These are phyloP conservation scores for Nibea albiflora DNA, from an alignment of 2,113 vertebrate genomes.

Conservation along the genomic window DNA sequence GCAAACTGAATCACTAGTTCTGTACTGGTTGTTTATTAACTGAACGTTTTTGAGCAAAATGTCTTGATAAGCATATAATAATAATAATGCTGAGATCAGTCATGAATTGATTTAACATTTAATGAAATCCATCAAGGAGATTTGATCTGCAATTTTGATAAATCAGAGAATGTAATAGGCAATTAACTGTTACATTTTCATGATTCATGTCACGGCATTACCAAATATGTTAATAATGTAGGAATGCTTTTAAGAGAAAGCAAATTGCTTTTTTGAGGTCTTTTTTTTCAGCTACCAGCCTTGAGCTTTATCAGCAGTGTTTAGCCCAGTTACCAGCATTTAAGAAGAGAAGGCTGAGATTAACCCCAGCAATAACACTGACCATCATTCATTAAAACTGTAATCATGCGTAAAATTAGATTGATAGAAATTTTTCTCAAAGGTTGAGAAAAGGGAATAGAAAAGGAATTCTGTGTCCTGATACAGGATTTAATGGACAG, in stretches of 20 bases:
- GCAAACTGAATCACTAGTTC: not conserved
- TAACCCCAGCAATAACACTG: constrained; percentile 88
- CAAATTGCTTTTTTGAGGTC: constrained; percentile 63
- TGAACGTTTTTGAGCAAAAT: constrained; percentile 50
- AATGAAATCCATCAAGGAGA: constrained; percentile 63
- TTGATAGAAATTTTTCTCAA: constrained; percentile 94
- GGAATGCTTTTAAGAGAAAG: constrained; percentile 67
- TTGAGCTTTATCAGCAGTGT: constrained; percentile 66
- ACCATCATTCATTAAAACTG: constrained; percentile 96
- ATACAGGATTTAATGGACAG: constrained; percentile 94
- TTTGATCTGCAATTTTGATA: constrained; percentile 60
- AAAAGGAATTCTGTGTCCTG: constrained; percentile 89
- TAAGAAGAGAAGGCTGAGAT: constrained; percentile 87
- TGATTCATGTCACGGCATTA: constrained; percentile 56
- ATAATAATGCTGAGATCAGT: constrained; percentile 57
- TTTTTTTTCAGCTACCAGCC: constrained; percentile 44
- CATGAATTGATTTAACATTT: constrained; percentile 69
- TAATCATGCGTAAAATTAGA: constrained; percentile 97
- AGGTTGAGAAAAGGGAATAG: constrained; percentile 90
- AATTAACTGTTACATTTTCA: constrained; percentile 71
- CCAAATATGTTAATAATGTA: constrained; percentile 72
- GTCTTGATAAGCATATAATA: constrained; percentile 33
- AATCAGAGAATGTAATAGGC: constrained; percentile 55
- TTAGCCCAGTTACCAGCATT: constrained; percentile 66
- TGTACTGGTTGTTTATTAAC: constrained; percentile 58